Percentiles rank a stretch among this genome's conserved stretches.
Conservation (phyloP, 2,797 vertebrate genomes). For the Florisuga fusca region DNA sequence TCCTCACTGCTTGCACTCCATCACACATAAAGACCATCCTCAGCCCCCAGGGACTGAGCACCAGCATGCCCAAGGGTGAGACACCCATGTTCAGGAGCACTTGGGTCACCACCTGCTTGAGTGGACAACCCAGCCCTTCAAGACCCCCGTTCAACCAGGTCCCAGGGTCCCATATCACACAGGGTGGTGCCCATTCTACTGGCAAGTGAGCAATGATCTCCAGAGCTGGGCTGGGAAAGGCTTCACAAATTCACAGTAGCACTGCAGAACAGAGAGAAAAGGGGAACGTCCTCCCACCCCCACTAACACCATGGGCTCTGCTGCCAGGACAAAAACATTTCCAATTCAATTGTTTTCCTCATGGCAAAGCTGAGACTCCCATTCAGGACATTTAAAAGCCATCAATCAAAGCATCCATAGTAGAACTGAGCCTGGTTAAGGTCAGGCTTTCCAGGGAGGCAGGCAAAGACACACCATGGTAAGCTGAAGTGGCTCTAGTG, state of each 20-base stretch:
- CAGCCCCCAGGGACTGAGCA: not conserved
- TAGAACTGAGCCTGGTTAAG: constrained; percentile 14
- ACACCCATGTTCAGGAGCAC: fast-evolving
- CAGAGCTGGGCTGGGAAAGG: not conserved
- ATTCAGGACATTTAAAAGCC: constrained; percentile 55
- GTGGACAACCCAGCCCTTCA: not conserved
- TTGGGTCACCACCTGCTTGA: not conserved
- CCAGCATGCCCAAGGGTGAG: not conserved
- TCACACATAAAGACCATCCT: not conserved
- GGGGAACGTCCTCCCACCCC: not conserved
- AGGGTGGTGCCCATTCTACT: not conserved
- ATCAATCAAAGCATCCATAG: constrained; percentile 52
- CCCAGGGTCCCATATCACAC: not conserved
- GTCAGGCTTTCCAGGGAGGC: constrained; percentile 16
- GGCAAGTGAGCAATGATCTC: not conserved
- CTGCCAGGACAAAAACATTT: constrained; percentile 59
- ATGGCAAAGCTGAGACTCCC: constrained; percentile 48
- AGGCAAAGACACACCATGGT: not conserved
- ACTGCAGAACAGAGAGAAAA: constrained; percentile 21
- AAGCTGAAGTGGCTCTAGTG: not conserved
- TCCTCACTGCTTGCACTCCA: not conserved
- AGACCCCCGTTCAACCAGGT: not conserved
- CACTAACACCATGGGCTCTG: not conserved
- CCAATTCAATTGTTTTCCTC: constrained; percentile 55
- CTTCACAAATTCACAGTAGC: constrained; percentile 1